These are phyloP conservation scores for Spodoptera exigua DNA, from an alignment of 2,888 invertebrate genomes.

Conservation along the genomic window DNA sequence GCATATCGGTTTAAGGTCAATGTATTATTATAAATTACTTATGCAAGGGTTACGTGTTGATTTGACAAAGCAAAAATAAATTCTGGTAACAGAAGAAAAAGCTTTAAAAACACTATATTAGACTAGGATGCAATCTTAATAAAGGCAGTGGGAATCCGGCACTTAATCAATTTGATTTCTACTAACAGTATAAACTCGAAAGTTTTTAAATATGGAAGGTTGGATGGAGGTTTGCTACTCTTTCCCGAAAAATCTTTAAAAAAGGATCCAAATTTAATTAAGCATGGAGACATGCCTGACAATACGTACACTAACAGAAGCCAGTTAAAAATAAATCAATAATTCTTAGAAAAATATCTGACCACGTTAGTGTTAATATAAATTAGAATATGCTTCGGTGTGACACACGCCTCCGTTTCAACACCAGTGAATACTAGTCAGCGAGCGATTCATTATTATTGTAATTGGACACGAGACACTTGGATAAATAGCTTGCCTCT, in stretches of 20 bases:
- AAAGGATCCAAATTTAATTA: too few relatives aligned
- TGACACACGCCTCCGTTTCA: conserved; percentile 65
- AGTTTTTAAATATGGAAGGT: too few relatives aligned
- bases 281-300: too few relatives aligned
- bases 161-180: too few relatives aligned
- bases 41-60: conserved; percentile 7
- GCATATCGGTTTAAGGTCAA: conserved; percentile 21
- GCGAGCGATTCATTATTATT: conserved; percentile 77
- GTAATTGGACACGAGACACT: conserved; percentile 80
- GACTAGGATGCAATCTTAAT: too few relatives aligned
- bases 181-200: too few relatives aligned
- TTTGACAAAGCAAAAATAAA: conserved; percentile 1
- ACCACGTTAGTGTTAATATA: conserved; percentile 26
- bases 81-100: background rate
- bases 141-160: too few relatives aligned
- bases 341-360: conserved; percentile 10
- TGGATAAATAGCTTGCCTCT: conserved; percentile 74
- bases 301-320: too few relatives aligned
- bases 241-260: too few relatives aligned
- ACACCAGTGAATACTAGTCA: conserved; percentile 67
- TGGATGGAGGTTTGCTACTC: too few relatives aligned
- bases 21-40: conserved; percentile 1
- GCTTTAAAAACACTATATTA: too few relatives aligned
- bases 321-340: too few relatives aligned
- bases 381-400: conserved; percentile 58